Base-by-base conservation (phyloP, 2,797 vertebrate genomes). In the Sebastes goodei region DNA sequence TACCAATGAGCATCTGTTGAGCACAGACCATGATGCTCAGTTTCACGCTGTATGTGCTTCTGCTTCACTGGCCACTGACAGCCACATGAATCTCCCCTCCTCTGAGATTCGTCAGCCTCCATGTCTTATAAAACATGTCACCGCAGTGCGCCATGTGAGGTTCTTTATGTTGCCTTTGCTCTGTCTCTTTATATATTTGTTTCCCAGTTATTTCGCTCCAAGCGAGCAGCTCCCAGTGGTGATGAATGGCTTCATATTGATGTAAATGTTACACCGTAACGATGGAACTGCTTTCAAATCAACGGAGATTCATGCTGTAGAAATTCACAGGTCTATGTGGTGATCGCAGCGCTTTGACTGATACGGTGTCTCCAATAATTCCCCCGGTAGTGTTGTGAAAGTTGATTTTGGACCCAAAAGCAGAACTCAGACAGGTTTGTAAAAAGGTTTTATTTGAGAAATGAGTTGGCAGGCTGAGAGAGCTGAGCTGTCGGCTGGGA, bases 11-110 rank as follows among this genome's bases (percentile, higher is more conserved):
- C 73, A 79, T 68, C 65, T 70, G 76, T 66, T 52, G 73, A 85
- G 78, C 57, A 25, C 52, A 62, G 14, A 15, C 74, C 60, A 56
- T 17, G 76, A 74, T 75, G 55, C 62, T 65, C 55, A 27, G 57
- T 71, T 83, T 83, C 80, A 78, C 7, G n/a, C 55, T 55, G 62
- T 11, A 56, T 62, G 61, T 74, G 64, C 73, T 65, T 84, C 71
- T 33, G 71, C 57, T 71, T 21, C 33, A 17, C 70, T 65, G 64
- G 63, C 42, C 42, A 7, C 68, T 73, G 80, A 76, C 64, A 76
- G 78, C 72, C 74, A 66, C 71, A 57, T 55, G 53, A 78, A 86
- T 86, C 59, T 64, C 30, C 23, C 25, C 71, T 78, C 30, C 64
- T 35, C 62, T 35, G 67, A 69, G 67, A 76, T 77, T 81, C 73